Conservation (phyloP, 2,797 vertebrate genomes). For the Pseudochaenichthys georgianus region DNA sequence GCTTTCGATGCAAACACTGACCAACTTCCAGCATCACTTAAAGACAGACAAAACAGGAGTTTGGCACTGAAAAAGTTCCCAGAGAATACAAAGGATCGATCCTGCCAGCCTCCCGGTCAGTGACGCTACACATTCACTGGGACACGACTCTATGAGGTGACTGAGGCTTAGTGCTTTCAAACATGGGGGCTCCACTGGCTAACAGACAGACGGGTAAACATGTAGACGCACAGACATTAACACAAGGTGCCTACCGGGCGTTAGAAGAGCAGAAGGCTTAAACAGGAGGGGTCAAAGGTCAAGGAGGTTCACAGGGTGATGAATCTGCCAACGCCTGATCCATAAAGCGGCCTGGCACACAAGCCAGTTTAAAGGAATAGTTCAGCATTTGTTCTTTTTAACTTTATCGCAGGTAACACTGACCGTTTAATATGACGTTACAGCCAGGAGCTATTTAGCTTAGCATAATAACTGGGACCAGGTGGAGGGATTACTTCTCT, state of each 20-base stretch:
- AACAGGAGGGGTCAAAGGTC: constrained; percentile 7
- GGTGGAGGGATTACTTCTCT: too few species aligned
- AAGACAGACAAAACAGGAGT: constrained; percentile 74
- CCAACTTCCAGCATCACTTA: constrained; percentile 69
- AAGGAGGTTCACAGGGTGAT: constrained; percentile 30
- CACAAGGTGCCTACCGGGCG: constrained; percentile 44
- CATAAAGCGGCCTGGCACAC: constrained; percentile 32
- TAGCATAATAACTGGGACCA: not conserved
- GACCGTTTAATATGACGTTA: not conserved
- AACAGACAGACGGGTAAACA: constrained; percentile 26
- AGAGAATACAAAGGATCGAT: constrained; percentile 72
- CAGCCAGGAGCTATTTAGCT: not conserved
- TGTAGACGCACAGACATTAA: constrained; percentile 46
- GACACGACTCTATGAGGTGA: constrained; percentile 43
- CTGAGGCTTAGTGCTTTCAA: constrained; percentile 51
- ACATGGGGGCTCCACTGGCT: constrained; percentile 27
- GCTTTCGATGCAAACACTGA: constrained; percentile 65
- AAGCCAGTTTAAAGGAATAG: constrained; percentile 9
- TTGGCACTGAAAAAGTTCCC: constrained; percentile 86
- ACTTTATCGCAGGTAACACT: not conserved
- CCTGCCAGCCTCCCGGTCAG: constrained; percentile 50
- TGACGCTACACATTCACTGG: constrained; percentile 46
- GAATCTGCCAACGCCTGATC: constrained; percentile 38
- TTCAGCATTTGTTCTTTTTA: not conserved
- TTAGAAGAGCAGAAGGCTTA: constrained; percentile 15